phyloP scores from a whole-genome alignment of 92 coral and sea anemone genomes.

The Zoanthus gigantus region DNA sequence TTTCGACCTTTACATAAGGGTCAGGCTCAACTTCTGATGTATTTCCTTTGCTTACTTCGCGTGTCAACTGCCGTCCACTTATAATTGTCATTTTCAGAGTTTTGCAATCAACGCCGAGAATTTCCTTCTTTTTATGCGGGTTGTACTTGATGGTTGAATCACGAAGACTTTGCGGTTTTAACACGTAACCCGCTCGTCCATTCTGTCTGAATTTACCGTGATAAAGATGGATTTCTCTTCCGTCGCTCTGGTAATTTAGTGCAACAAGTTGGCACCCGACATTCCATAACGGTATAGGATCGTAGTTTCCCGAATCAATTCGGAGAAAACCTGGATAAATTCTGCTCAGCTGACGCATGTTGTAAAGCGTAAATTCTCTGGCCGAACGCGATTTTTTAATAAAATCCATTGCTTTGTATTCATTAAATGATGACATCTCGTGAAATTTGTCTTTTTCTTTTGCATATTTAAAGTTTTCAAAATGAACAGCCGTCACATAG shows the following conservation, averaged over 20 bases:
- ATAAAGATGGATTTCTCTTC: slow-evolving; percentile 63
- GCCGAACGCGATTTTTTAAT: slow-evolving; percentile 41
- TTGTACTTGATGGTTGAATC: slow-evolving; percentile 38
- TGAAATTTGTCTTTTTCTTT: slow-evolving; percentile 54
- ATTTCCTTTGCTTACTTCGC: slow-evolving; percentile 33
- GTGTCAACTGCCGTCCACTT: slow-evolving; percentile 73
- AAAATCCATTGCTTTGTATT: slow-evolving; percentile 62
- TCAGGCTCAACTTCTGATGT: slow-evolving; percentile 47
- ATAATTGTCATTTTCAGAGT: slow-evolving; percentile 57
- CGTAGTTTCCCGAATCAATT: slow-evolving; percentile 75
- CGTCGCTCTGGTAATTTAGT: slow-evolving; percentile 73
- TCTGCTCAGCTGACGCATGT: slow-evolving; percentile 67
- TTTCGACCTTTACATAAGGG: slow-evolving; percentile 74
- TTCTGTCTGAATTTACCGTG: slow-evolving; percentile 83
- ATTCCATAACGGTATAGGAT: slow-evolving; percentile 74
- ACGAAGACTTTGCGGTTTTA: slow-evolving; percentile 73
- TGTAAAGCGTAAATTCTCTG: slow-evolving; percentile 63
- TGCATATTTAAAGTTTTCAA: slow-evolving; percentile 57
- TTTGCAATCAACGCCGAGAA: slow-evolving; percentile 38
- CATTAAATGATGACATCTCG: slow-evolving; percentile 78
- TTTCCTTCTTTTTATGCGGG: slow-evolving; percentile 40
- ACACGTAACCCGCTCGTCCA: slow-evolving; percentile 77
- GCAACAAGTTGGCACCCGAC: slow-evolving; percentile 89
- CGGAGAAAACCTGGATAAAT: slow-evolving; percentile 79
- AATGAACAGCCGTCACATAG: slow-evolving; percentile 66